Conservation (phyloP, 53 echinoderm and acorn worm genomes). For the Zoroaster sp. region DNA sequence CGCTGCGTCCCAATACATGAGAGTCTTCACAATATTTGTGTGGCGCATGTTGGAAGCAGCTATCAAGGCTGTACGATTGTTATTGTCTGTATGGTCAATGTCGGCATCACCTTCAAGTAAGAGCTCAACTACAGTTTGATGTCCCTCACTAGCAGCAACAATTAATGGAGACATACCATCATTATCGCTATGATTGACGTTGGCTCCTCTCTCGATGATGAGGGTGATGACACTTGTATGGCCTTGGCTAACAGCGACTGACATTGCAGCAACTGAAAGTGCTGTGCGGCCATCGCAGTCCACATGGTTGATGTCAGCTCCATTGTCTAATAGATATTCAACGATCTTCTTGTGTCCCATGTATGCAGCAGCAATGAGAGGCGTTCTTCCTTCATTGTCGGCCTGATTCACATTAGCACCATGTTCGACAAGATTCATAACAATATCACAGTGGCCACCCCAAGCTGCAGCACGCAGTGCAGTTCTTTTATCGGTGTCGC, state of each 20-base stretch:
- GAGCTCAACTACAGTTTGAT: slow-evolving; percentile 91
- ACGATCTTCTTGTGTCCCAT: slow-evolving; percentile 97
- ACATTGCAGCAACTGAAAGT: slow-evolving; percentile 95
- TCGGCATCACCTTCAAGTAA: slow-evolving; percentile 94
- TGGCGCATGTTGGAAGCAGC: slow-evolving; percentile 98
- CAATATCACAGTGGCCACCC: slow-evolving; percentile 99
- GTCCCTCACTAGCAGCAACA: slow-evolving; percentile 96
- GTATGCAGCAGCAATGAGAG: slow-evolving; percentile 97
- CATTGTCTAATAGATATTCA: slow-evolving; percentile 81
- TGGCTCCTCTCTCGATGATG: slow-evolving; percentile 79
- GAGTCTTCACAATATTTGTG: slow-evolving; percentile 79
- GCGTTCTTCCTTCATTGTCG: slow-evolving; percentile 98
- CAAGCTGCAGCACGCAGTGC: slow-evolving; percentile 98
- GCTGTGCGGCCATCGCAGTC: slow-evolving; percentile 98
- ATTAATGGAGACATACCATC: slow-evolving; percentile 97
- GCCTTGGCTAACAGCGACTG: slow-evolving; percentile 92
- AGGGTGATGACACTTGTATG: slow-evolving; percentile 92
- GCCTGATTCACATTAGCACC: slow-evolving; percentile 94
- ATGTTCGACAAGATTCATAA: slow-evolving; percentile 88
- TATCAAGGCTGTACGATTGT: slow-evolving; percentile 89
- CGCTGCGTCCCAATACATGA: slow-evolving; percentile 89
- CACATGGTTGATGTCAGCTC: slow-evolving; percentile 91
- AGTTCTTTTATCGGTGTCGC: slow-evolving; percentile 94
- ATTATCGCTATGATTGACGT: slow-evolving; percentile 93
- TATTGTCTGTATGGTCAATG: slow-evolving; percentile 94